Base-by-base conservation (phyloP, 1,140 invertebrate species). In the Araneus ventricosus region DNA sequence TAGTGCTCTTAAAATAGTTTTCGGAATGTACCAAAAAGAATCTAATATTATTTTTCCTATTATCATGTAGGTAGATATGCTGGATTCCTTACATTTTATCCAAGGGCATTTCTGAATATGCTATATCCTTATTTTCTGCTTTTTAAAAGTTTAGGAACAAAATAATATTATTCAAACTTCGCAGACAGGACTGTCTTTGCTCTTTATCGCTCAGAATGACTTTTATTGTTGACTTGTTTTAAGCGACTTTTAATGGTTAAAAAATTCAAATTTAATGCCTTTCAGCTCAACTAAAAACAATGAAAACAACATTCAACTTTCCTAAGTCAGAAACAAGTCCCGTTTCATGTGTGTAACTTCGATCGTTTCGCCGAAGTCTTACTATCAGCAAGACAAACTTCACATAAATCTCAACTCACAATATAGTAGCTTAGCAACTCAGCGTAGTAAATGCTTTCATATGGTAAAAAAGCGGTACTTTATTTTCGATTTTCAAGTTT, bases 221-320 rank as follows among this genome's bases (percentile, higher is more conserved):
- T 75, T 75, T 22, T 34, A 10, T 37, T 75, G 67, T 75, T 34
- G n/a, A 27, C 63, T 67, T 67, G 63, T 67, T 75, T 75, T 75
- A 75, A 75, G 30, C 67, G 67, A 30, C 30, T 37, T 75, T 27
- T 75, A 75, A 75, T 75, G 67, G 34, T 17, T 75, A 20, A 75
- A 75, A 75, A 34, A 75, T 75, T 75, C 34, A 75, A 75, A 75
- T 75, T 30, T 75, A 34, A 37, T 37, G 30, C 30, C 34, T 37
- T 75, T 34, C 24, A 34, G 27, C 67, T 75, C 8, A 37, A 30
- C 10, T 75, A 6, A 75, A 67, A 75, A 75, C 67, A 75, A 75
- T 75, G 30, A 75, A 75, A 67, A 67, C 27, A n/a, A 67, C 24
- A 27, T n/a, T 5, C 63, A 24, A 30, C 5, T 20, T 75, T 37